Conservation (phyloP, 2,888 invertebrate species). For the Ochropleura leucogaster region DNA sequence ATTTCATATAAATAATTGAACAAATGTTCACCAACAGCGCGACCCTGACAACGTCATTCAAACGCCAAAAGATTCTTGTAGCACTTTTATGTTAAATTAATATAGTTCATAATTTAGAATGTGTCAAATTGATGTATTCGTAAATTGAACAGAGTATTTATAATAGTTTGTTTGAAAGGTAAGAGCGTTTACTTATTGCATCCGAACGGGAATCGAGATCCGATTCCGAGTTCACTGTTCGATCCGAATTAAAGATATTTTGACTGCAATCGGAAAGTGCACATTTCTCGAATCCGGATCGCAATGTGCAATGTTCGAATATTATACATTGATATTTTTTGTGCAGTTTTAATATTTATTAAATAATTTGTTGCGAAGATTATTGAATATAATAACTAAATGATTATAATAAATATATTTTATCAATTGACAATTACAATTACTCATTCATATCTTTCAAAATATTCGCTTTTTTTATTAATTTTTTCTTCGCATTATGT, state of each 20-base stretch:
- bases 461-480: background rate
- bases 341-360: background rate
- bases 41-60: background rate
- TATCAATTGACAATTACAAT: background rate
- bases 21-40: background rate
- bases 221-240: background rate
- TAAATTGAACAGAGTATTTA: background rate
- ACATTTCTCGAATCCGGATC: background rate
- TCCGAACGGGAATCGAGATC: background rate
- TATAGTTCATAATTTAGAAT: background rate
- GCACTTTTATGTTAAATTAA: background rate
- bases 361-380: background rate
- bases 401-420: background rate
- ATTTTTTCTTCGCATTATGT: background rate
- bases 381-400: background rate
- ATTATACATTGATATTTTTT: background rate
- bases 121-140: background rate
- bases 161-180: background rate
- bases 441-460: background rate
- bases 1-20: background rate
- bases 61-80: background rate
- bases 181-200: background rate
- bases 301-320: background rate
- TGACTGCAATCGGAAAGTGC: background rate
- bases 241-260: background rate